Conservation (phyloP, 2,888 invertebrate species). For the Lycia hirtaria region DNA sequence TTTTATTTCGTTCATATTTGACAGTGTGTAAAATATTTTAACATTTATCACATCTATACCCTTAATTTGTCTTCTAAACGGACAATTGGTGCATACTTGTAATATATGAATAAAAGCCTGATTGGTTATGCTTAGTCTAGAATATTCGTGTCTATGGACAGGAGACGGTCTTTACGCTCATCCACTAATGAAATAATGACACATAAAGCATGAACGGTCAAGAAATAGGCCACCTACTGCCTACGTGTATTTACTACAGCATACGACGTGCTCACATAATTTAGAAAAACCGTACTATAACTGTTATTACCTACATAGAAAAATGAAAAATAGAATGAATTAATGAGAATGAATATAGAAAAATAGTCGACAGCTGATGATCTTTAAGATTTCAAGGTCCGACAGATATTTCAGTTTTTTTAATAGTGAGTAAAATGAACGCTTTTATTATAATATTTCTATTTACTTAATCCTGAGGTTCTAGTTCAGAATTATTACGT, state of each 20-base stretch:
- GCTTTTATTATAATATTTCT: too few relatives aligned
- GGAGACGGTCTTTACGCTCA: constrained; percentile 42
- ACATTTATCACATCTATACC: too few relatives aligned
- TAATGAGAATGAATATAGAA: too few relatives aligned
- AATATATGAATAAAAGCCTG: constrained; percentile 10
- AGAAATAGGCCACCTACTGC: constrained; percentile 47
- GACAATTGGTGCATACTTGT: neutral
- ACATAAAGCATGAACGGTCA: constrained; percentile 42
- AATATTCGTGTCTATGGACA: constrained; percentile 35
- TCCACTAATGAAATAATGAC: constrained; percentile 52
- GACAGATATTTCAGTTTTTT: too few relatives aligned
- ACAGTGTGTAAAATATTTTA: too few relatives aligned
- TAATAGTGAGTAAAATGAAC: too few relatives aligned
- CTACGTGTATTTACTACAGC: constrained; percentile 31
- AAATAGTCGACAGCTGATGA: too few relatives aligned
- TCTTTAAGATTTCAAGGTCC: too few relatives aligned
- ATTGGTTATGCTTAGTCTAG: constrained; percentile 12
- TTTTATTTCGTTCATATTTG: too few relatives aligned
- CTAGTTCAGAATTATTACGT: too few relatives aligned
- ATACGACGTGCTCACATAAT: neutral
- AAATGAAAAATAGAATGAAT: too few relatives aligned
- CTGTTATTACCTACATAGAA: neutral
- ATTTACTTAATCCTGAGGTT: too few relatives aligned
- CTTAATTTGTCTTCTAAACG: neutral
- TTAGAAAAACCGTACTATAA: neutral